A percentile compares a stretch with the other conserved stretches of the same genome.
Evolutionary conservation across 1,140 invertebrate genomes (phyloP).

Genomic region (Hylaeus anthracinus): DNA sequence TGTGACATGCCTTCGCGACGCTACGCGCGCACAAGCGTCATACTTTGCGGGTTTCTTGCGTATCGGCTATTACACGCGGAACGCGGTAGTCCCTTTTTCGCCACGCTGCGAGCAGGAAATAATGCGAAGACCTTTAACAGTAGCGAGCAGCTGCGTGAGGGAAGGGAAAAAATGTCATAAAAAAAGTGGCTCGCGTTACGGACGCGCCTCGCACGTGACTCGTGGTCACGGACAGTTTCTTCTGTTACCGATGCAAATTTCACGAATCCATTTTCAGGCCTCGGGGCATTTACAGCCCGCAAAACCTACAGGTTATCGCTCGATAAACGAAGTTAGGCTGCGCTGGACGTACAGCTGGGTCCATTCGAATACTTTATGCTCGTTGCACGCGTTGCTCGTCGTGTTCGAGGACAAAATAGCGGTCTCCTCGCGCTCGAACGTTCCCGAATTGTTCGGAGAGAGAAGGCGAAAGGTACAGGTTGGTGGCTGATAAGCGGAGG

Average conservation of each 20-base stretch:
- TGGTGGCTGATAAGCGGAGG: too few species aligned
- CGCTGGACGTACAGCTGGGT: too few species aligned
- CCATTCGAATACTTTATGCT: too few species aligned
- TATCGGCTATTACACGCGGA: neutral
- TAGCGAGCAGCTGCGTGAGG: neutral
- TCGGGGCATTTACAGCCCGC: neutral
- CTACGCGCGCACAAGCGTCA: neutral
- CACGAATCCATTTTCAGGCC: neutral
- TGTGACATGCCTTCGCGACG: too few species aligned
- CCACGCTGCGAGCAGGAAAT: slow-evolving; percentile 8
- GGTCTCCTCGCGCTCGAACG: too few species aligned
- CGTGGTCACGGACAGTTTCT: neutral
- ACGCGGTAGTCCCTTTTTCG: neutral
- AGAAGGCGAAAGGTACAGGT: too few species aligned
- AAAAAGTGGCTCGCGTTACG: neutral
- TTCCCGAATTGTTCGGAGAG: too few species aligned
- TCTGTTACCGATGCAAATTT: neutral
- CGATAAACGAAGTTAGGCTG: too few species aligned
- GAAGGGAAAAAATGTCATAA: neutral
- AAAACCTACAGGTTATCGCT: too few species aligned
- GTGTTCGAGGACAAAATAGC: too few species aligned
- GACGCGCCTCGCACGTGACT: slow-evolving; percentile 19
- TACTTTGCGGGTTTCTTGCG: slow-evolving; percentile 35
- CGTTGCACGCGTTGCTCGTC: too few species aligned
- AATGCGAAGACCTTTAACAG: slow-evolving; percentile 43